Evolutionary conservation across 2,888 invertebrate genomes (phyloP), one percentile per base, ranked within the genome.

Genomic region (Apodemia mormo): DNA sequence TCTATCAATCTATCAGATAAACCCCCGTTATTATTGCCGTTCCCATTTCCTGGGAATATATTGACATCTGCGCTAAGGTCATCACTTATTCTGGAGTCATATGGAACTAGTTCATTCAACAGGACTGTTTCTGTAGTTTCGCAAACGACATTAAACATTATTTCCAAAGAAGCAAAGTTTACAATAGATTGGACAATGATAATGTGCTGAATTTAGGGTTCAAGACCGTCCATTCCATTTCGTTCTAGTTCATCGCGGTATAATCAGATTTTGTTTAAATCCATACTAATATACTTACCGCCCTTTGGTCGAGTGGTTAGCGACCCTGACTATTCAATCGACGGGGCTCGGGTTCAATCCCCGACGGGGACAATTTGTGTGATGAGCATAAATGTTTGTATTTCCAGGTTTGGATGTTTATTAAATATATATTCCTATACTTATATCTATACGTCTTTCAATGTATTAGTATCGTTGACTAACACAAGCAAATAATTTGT

Each of bases 1-100:
- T n/a, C n/a, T n/a, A n/a, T n/a, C n/a, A n/a, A n/a, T n/a, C n/a
- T 14, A 14, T 64, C 7, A 64, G 33, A 33, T 33, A 64, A 61
- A 33, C 37, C 58, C 10, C 61, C 33, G 30, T 64, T 33, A 29
- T 58, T 33, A 12, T 64, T 14, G 1, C 37, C 12, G 61, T 37
- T 64, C 61, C 33, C 61, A 37, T 64, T 64, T 64, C 33, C 33
- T 14, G 14, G 6, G 61, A 64, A 64, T 64, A 64, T 37, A 64
- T 37, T 64, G 61, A 64, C 61, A 64, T 64, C 61, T 64, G 37
- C 61, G 30, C 7, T 33, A 64, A 64, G 61, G 61, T 64, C 61
- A 58, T 10, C 56, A 64, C 52, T 64, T 64, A 64, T 37, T 64
- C 61, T 14, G 37, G 61, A 64, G 30, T 37, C 37, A 64, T 7